Evolutionary conservation across 2,113 vertebrate species (phyloP).

Genomic region (Syrmaticus mikado): DNA sequence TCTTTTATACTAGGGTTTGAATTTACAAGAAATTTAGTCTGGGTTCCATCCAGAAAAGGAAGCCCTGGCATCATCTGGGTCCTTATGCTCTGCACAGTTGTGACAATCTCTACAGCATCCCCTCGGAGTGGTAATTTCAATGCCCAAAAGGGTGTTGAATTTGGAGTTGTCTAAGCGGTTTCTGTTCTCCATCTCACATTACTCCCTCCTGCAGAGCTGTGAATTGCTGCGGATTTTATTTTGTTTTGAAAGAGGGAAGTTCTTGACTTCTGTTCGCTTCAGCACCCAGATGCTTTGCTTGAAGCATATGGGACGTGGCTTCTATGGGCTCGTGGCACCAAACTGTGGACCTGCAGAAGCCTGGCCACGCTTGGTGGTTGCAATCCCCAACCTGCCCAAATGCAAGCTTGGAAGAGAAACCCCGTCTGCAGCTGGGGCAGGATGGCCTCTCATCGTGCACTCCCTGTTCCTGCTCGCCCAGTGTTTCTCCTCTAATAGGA

Average conservation of each 20-base stretch:
- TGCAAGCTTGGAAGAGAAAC: background rate
- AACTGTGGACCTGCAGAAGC: background rate
- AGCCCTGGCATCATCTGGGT: background rate
- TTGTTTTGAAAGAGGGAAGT: background rate
- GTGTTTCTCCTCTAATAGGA: background rate
- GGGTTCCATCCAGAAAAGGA: slow-evolving; percentile 20
- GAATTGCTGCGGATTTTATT: slow-evolving; percentile 11
- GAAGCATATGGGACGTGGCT: rapidly evolving
- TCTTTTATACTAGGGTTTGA: slow-evolving; percentile 30
- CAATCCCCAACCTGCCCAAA: background rate
- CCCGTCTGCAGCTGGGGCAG: background rate
- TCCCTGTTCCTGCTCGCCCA: background rate
- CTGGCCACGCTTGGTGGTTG: background rate
- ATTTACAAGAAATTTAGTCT: slow-evolving; percentile 34
- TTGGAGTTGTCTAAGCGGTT: background rate
- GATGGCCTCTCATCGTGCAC: background rate
- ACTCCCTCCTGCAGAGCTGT: background rate
- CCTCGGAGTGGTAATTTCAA: background rate
- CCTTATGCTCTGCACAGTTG: background rate
- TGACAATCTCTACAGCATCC: background rate
- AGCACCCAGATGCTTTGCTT: background rate
- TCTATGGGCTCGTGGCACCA: background rate
- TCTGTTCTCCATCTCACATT: background rate
- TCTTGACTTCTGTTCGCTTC: background rate
- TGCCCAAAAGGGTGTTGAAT: background rate